phyloP scores from a whole-genome alignment of 2,888 invertebrate species.

The Meghimatium bilineatum region DNA sequence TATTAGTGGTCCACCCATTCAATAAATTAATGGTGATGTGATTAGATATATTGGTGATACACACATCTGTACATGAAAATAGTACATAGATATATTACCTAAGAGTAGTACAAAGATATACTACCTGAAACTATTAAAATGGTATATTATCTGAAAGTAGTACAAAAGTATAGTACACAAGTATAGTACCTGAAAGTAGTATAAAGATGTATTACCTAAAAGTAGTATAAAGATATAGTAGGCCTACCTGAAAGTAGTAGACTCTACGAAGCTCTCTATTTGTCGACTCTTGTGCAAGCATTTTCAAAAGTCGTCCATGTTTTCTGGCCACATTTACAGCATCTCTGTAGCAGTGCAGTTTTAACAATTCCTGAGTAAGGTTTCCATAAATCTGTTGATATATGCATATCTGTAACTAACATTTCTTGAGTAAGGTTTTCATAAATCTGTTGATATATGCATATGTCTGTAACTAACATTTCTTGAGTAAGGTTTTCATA shows the following conservation, averaged over 20 bases:
- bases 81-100: too few species aligned
- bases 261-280: conserved; percentile 57
- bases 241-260: conserved; percentile 35
- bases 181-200: conserved; percentile 25
- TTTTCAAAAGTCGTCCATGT: conserved; percentile 62
- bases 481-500: too few species aligned
- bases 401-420: not conserved
- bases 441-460: too few species aligned
- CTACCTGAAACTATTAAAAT: too few species aligned
- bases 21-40: too few species aligned
- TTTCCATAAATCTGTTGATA: conserved; percentile 62
- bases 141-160: too few species aligned
- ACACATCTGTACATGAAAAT: too few species aligned
- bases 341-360: conserved; percentile 66
- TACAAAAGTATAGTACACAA: not conserved
- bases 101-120: too few species aligned
- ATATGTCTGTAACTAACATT: too few species aligned
- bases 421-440: too few species aligned
- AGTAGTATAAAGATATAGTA: not conserved
- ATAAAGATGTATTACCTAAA: not conserved
- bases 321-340: conserved; percentile 66
- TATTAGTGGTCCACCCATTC: too few species aligned
- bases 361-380: conserved; percentile 60
- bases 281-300: conserved; percentile 62
- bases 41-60: too few species aligned